Conservation (phyloP, 2,888 invertebrate species). For the Oeneis ivallda region DNA sequence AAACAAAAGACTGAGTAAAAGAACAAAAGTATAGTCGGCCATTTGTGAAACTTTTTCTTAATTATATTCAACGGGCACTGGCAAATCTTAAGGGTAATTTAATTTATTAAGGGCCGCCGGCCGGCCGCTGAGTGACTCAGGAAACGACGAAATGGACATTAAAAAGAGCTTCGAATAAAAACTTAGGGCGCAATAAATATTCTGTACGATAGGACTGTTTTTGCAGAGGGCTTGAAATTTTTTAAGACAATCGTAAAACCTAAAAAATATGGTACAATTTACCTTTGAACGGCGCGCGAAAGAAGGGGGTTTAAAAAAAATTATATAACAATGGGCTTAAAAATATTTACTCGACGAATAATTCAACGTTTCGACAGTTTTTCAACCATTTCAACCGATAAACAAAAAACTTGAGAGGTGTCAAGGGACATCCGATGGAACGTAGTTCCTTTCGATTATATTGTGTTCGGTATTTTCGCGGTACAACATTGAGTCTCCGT, state of each 20-base stretch:
- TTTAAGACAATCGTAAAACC: slow-evolving; percentile 10
- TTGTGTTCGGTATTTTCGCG: no score
- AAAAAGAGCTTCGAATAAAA: slow-evolving; percentile 19
- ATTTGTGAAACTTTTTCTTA: slow-evolving; percentile 44
- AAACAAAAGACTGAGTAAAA: no score
- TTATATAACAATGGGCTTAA: no score
- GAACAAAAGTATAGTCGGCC: slow-evolving; percentile 44
- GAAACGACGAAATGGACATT: slow-evolving; percentile 22
- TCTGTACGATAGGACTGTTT: slow-evolving; percentile 10
- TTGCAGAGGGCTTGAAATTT: slow-evolving; percentile 3
- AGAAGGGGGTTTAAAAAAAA: neutral
- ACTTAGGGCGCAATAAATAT: slow-evolving; percentile 14
- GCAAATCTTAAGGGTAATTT: slow-evolving; percentile 50
- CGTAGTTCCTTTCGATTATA: no score
- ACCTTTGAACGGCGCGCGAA: neutral
- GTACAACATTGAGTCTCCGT: no score
- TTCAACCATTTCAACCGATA: no score
- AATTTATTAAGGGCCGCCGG: slow-evolving; percentile 45
- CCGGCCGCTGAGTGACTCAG: slow-evolving; percentile 25
- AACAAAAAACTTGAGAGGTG: no score
- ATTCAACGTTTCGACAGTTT: no score
- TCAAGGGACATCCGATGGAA: no score
- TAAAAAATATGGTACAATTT: neutral
- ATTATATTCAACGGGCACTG: slow-evolving; percentile 45
- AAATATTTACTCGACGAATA: no score